Evolutionary conservation across 2,888 invertebrate species (phyloP).

Genomic region (Synanthedon tipuliformis): DNA sequence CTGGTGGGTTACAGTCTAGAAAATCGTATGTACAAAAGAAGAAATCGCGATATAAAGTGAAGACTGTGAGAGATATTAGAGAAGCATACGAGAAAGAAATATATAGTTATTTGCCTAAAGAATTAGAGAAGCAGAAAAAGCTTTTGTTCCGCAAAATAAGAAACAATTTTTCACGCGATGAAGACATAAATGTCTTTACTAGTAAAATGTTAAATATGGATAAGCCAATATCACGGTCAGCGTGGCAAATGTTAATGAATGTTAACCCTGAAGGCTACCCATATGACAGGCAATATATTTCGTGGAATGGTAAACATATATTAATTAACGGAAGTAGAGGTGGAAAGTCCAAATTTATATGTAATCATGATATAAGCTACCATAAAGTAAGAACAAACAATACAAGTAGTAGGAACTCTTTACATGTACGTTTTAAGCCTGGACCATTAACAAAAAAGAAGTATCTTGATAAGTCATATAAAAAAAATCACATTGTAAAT

Average conservation of each 20-base stretch:
- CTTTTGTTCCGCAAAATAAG: slow-evolving; percentile 44
- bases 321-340: slow-evolving; percentile 48
- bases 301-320: slow-evolving; percentile 44
- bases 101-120: slow-evolving; percentile 26
- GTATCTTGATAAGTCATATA: slow-evolving; percentile 46
- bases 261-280: slow-evolving; percentile 38
- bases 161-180: slow-evolving; percentile 30
- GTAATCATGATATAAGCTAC: slow-evolving; percentile 29
- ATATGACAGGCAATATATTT: slow-evolving; percentile 37
- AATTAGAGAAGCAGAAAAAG: slow-evolving; percentile 43
- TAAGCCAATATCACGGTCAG: slow-evolving; percentile 37
- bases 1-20: too few species aligned
- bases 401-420: slow-evolving; percentile 25
- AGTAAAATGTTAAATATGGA: slow-evolving; percentile 34
- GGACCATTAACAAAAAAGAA: slow-evolving; percentile 67
- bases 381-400: slow-evolving; percentile 14
- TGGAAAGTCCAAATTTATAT: slow-evolving; percentile 42
- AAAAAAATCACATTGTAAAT: slow-evolving; percentile 51
- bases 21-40: slow-evolving; percentile 46
- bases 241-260: slow-evolving; percentile 58
- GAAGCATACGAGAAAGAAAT: slow-evolving; percentile 43
- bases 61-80: slow-evolving; percentile 49
- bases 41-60: slow-evolving; percentile 41
- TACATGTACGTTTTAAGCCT: slow-evolving; percentile 61
- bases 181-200: slow-evolving; percentile 35